A percentile compares a stretch with the other conserved stretches of the same genome.
Conservation (phyloP, 2,888 invertebrate genomes). For the Eudemis profundana region DNA sequence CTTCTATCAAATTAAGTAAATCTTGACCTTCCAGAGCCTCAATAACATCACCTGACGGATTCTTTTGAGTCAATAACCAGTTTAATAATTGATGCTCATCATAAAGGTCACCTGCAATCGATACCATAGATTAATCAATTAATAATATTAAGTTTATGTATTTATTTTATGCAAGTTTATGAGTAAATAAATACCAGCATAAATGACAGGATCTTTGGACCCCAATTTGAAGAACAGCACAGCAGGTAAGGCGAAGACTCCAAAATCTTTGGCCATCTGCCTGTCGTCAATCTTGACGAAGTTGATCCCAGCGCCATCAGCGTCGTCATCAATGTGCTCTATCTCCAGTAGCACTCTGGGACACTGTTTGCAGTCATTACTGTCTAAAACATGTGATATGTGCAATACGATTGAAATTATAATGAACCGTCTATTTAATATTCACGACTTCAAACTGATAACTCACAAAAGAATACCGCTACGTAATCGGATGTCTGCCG, state of each 20-base stretch:
- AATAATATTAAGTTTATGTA: neutral
- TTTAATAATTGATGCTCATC: slow-evolving; percentile 95
- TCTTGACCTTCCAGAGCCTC: slow-evolving; percentile 94
- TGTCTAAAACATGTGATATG: slow-evolving; percentile 89
- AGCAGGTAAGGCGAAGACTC: slow-evolving; percentile 95
- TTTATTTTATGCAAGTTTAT: neutral
- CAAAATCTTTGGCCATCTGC: slow-evolving; percentile 93
- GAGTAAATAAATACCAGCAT: slow-evolving; percentile 87
- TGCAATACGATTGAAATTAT: slow-evolving; percentile 74
- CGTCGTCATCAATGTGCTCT: slow-evolving; percentile 97
- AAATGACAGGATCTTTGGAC: slow-evolving; percentile 95
- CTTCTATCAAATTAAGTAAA: slow-evolving; percentile 90
- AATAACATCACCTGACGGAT: slow-evolving; percentile 95
- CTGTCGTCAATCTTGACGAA: slow-evolving; percentile 97
- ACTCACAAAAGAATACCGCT: slow-evolving; percentile 97
- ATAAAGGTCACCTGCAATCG: slow-evolving; percentile 89
- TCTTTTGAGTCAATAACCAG: slow-evolving; percentile 96
- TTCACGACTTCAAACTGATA: slow-evolving; percentile 47
- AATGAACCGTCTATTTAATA: slow-evolving; percentile 43
- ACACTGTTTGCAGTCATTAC: slow-evolving; percentile 97
- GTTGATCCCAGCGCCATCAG: slow-evolving; percentile 95
- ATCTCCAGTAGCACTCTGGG: slow-evolving; percentile 94
- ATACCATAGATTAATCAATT: slow-evolving; percentile 19
- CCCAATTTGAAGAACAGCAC: slow-evolving; percentile 95
- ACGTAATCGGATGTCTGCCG: slow-evolving; percentile 95